phyloP scores from a whole-genome alignment of 2,888 invertebrate genomes.

The Matsumyia berberina region DNA sequence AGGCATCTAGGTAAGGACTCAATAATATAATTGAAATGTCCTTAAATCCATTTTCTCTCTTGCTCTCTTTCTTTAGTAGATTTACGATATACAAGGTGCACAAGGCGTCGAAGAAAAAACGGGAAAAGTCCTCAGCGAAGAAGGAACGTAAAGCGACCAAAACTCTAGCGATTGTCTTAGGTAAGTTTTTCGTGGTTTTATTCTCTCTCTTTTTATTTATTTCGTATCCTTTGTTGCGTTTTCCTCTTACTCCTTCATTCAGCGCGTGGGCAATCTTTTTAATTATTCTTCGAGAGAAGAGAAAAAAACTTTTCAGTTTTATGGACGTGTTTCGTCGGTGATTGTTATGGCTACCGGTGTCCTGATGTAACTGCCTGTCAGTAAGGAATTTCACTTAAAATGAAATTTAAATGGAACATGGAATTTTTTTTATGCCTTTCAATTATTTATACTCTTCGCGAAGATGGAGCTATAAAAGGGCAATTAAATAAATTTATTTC shows the following conservation, averaged over 20 bases:
- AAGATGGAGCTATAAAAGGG: constrained; percentile 39
- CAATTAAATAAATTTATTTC: constrained; percentile 58
- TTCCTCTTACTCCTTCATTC: constrained; percentile 8
- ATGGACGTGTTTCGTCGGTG: constrained; percentile 25
- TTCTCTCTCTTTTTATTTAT: constrained; percentile 21
- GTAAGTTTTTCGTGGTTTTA: constrained; percentile 86
- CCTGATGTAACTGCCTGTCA: constrained; percentile 16
- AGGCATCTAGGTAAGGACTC: constrained; percentile 83
- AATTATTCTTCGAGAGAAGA: constrained; percentile 17
- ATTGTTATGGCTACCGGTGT: constrained; percentile 29
- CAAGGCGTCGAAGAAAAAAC: constrained; percentile 97
- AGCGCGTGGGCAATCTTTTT: constrained; percentile 7
- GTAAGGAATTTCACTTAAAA: constrained; percentile 44
- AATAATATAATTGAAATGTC: constrained; percentile 12
- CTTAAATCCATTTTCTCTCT: constrained; percentile 68
- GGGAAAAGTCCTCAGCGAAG: constrained; percentile 96
- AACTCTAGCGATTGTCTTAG: constrained; percentile 98
- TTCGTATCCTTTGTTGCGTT: constrained; percentile 28
- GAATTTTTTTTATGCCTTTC: constrained; percentile 40
- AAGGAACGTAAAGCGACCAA: constrained; percentile 99
- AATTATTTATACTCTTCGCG: constrained; percentile 36
- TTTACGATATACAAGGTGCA: constrained; percentile 97
- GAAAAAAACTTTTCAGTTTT: constrained; percentile 19
- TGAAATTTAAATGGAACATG: constrained; percentile 49
- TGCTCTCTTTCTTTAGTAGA: constrained; percentile 82